Evolutionary conservation across 1,140 invertebrate genomes (phyloP).

Genomic region (Lepidurus apus): DNA sequence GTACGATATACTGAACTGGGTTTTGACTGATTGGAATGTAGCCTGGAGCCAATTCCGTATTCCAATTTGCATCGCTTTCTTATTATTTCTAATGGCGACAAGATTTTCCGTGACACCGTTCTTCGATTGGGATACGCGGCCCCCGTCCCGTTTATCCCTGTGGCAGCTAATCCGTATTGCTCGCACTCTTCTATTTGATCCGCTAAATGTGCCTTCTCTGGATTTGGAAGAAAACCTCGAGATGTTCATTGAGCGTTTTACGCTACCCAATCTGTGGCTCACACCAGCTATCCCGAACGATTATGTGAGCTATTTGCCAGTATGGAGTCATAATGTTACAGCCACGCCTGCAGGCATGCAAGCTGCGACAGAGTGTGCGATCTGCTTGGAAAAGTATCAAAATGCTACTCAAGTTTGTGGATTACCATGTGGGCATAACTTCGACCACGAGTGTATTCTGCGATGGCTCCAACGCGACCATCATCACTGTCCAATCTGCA

Average conservation of each 20-base stretch:
- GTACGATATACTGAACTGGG: not conserved
- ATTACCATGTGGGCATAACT: constrained; percentile 53
- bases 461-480: constrained; percentile 51
- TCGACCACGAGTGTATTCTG: constrained; percentile 51
- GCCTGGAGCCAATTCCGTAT: not conserved
- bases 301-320: constrained; percentile 52
- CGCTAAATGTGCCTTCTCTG: constrained; percentile 17
- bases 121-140: constrained; percentile 1
- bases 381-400: constrained; percentile 51
- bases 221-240: constrained; percentile 45
- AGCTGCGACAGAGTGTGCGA: constrained; percentile 48
- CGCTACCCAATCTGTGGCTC: constrained; percentile 50
- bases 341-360: constrained; percentile 38
- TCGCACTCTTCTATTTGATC: not conserved
- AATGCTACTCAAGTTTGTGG: constrained; percentile 46
- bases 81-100: not conserved
- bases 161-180: constrained; percentile 5
- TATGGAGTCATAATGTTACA: constrained; percentile 46
- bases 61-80: constrained; percentile 7
- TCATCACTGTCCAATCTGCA: constrained; percentile 53
- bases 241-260: constrained; percentile 46
- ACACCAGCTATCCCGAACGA: constrained; percentile 46
- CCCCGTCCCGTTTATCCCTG: not conserved
- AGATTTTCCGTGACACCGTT: not conserved
- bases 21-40: not conserved